Conservation (phyloP, 2,113 vertebrate species). For the Cygnus atratus region DNA sequence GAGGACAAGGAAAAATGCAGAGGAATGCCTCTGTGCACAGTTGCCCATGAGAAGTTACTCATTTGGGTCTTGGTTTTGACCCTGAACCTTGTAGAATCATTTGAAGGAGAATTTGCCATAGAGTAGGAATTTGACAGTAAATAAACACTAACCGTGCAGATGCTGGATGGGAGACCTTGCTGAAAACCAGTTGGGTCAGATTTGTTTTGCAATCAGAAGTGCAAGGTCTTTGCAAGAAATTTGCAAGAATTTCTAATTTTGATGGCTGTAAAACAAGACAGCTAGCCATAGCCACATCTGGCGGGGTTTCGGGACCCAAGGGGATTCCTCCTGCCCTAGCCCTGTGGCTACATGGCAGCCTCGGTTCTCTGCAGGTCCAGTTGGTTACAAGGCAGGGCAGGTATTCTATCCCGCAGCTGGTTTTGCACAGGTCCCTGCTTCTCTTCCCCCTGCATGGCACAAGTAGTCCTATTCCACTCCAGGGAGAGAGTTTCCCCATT, state of each 20-base stretch:
- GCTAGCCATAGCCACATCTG: not conserved
- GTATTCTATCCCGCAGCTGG: not conserved
- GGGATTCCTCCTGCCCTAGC: not conserved
- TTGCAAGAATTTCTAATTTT: not conserved
- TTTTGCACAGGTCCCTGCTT: not conserved
- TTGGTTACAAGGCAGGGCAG: not conserved
- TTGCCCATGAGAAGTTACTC: not conserved
- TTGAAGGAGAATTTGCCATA: not conserved
- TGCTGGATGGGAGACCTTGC: not conserved
- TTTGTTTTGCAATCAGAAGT: not conserved
- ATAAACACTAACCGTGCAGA: not conserved
- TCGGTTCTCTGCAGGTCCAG: not conserved
- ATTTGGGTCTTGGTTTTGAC: not conserved
- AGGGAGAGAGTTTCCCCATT: not conserved
- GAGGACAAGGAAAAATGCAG: not conserved
- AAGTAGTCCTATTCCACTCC: not conserved
- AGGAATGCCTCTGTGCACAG: not conserved
- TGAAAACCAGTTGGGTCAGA: not conserved
- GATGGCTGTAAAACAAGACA: not conserved
- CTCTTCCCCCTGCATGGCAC: not conserved
- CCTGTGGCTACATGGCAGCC: not conserved
- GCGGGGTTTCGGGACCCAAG: not conserved
- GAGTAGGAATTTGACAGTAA: not conserved
- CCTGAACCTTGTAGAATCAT: not conserved
- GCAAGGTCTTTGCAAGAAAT: not conserved